Conservation (phyloP, 2,113 vertebrate species). For the Sander vitreus region DNA sequence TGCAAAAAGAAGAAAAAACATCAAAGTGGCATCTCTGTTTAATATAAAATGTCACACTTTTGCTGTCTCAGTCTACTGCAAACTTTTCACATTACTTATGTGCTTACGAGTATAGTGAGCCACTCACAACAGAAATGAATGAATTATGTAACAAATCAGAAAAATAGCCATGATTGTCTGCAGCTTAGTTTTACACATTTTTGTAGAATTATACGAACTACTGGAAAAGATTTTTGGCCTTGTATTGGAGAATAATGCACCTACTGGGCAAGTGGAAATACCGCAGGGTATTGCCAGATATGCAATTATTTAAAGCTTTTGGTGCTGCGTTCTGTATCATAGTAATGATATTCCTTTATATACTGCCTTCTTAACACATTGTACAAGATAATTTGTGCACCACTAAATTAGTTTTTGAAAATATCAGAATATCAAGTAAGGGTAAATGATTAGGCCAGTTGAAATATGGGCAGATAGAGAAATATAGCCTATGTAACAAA, state of each 20-base stretch:
- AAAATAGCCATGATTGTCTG: conserved; percentile 32
- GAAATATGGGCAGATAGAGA: conserved; percentile 19
- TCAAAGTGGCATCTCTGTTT: conserved; percentile 36
- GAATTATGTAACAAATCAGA: conserved; percentile 1
- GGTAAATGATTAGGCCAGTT: not conserved
- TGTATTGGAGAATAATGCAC: not conserved
- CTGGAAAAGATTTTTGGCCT: not conserved
- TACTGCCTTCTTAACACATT: not conserved
- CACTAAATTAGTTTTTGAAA: conserved; percentile 7
- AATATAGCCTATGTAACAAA: conserved; percentile 35
- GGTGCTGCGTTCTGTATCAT: not conserved
- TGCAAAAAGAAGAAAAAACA: not conserved
- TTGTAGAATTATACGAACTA: not conserved
- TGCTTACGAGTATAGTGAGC: not conserved
- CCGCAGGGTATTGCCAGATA: not conserved
- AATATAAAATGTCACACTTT: conserved; percentile 48
- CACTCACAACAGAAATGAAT: conserved; percentile 9
- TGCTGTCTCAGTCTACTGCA: conserved; percentile 23
- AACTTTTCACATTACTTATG: conserved; percentile 21
- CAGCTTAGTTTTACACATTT: conserved; percentile 34
- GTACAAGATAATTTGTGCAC: not conserved
- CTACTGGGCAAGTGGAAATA: not conserved
- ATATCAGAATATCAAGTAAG: not conserved
- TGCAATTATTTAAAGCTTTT: conserved; percentile 25
- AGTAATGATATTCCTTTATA: conserved; percentile 17